Base-by-base conservation (phyloP, 2,113 vertebrate genomes). In the Strix aluco region DNA sequence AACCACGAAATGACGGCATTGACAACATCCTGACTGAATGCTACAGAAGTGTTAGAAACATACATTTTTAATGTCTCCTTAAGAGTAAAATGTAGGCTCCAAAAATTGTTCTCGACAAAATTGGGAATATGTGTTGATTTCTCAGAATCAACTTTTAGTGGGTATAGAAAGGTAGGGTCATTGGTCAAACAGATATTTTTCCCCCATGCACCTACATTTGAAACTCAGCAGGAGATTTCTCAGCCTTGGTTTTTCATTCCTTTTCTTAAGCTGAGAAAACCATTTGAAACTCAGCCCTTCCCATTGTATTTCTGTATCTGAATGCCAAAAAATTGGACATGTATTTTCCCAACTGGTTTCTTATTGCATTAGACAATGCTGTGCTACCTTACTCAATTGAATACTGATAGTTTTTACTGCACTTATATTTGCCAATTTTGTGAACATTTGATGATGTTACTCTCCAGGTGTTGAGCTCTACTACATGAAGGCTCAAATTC, bases 41-140 rank as follows among this genome's bases (percentile, higher is more conserved):
- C 49, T 91, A 65, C 75, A 87, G 32, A 90, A 96, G 86, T 58
- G 57, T 62, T 93, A 77, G 83, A 81, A 95, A 80, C 91, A 97
- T 92, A 52, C 49, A 95, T 97, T 97, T 97, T 97, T 96, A 97
- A 96, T 96, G 46, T 51, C 87, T 93, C 58, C 78, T 95, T 95
- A 92, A 49, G 94, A 96, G 74, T 81, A 80, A 94, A 95, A 97
- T 57, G 70, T 42, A 80, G 85, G 62, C 36, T 97, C 65, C 47
- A 93, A 84, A 97, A 97, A 97, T 81, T 94, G 79, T 95, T 94
- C 87, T 97, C 3, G 44, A 94, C 82, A 97, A 96, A 98, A 94
- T 87, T 96, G 96, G 88, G 96, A 96, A 92, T 96, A 94, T 49
- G 81, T 93, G 87, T 89, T 87, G 87, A 87, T 97, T 97, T 72